A percentile compares a stretch with the other conserved stretches of the same genome.
These are phyloP conservation scores for Cotesia congregata DNA, from an alignment of 2,888 invertebrate species.

Conservation along the genomic window DNA sequence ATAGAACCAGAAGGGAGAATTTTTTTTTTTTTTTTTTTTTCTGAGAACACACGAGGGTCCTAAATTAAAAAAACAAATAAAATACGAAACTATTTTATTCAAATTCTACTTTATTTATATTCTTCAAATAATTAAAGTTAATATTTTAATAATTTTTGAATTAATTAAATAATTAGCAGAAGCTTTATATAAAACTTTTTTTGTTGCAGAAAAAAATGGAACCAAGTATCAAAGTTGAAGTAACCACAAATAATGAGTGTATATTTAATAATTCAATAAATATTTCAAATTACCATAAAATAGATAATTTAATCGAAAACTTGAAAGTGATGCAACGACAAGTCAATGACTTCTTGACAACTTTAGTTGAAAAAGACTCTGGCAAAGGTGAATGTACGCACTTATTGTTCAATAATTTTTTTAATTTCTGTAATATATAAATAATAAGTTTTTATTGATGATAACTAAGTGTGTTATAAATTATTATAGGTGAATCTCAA, in stretches of 20 bases:
- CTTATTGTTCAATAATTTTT: slow-evolving; percentile 17
- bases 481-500: slow-evolving; percentile 49
- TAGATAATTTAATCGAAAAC: slow-evolving; percentile 51
- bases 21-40: too few species aligned
- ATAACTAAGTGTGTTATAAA: slow-evolving; percentile 20
- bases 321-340: slow-evolving; percentile 55
- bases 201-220: slow-evolving; percentile 19
- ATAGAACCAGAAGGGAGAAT: not conserved
- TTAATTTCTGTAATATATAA: not conserved
- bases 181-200: not conserved
- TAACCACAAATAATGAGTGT: slow-evolving; percentile 38
- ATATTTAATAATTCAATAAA: slow-evolving; percentile 37
- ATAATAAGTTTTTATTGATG: slow-evolving; percentile 25
- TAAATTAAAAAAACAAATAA: too few species aligned
- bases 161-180: slow-evolving; percentile 8
- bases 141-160: not conserved
- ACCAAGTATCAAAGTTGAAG: slow-evolving; percentile 35
- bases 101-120: too few species aligned
- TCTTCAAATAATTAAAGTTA: not conserved
- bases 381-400: slow-evolving; percentile 46
- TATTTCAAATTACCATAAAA: slow-evolving; percentile 37
- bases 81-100: too few species aligned
- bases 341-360: slow-evolving; percentile 61
- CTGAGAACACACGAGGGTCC: too few species aligned
- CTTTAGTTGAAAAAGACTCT: slow-evolving; percentile 49